Conservation (phyloP, 1,140 invertebrate genomes). For the Lepidurus arcticus region DNA sequence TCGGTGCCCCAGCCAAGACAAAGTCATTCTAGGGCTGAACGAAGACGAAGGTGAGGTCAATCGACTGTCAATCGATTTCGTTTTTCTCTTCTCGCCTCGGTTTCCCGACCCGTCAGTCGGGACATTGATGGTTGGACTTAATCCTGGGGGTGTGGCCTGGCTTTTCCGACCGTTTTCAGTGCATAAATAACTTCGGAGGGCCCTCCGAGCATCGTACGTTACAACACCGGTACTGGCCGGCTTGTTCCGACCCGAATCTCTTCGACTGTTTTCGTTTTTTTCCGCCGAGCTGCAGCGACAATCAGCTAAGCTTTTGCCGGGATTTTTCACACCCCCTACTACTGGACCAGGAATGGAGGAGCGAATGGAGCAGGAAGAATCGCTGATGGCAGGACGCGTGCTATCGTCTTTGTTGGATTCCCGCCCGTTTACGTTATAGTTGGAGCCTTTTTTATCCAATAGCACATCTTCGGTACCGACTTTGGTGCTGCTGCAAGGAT, state of each 20-base stretch:
- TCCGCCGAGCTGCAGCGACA: background rate
- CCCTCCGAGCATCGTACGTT: background rate
- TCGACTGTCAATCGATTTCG: background rate
- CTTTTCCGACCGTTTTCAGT: background rate
- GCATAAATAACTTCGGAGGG: background rate
- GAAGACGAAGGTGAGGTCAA: background rate
- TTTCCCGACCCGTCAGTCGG: background rate
- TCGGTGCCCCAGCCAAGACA: slow-evolving; percentile 2
- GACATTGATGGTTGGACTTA: background rate
- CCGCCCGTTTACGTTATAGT: background rate
- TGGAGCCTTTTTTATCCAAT: background rate
- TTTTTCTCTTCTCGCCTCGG: slow-evolving; percentile 9
- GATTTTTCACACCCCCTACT: background rate
- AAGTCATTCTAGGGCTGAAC: background rate
- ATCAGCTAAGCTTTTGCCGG: background rate
- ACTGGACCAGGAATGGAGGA: background rate
- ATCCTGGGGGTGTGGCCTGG: background rate
- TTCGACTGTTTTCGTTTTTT: background rate
- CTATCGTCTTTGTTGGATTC: background rate
- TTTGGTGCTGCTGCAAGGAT: background rate
- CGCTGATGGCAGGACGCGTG: background rate
- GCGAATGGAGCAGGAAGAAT: background rate
- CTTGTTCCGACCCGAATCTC: background rate
- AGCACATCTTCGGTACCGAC: background rate
- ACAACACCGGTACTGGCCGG: background rate